Evolutionary conservation across 2,113 vertebrate genomes (phyloP).

Genomic region (Condylura cristata): DNA sequence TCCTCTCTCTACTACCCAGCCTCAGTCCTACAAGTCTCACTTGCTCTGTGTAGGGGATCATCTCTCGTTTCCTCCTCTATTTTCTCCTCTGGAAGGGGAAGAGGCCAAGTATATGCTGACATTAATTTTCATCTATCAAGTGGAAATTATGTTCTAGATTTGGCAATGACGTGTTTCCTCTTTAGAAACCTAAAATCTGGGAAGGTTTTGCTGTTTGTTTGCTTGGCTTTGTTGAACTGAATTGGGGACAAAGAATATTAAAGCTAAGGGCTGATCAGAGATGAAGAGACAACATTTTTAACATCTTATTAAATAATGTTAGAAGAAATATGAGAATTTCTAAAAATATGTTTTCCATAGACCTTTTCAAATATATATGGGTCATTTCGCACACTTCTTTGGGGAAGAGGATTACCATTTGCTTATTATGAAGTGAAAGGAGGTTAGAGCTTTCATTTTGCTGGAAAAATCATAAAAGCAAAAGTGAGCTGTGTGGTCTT

Average conservation of each 20-base stretch:
- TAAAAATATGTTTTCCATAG: background rate
- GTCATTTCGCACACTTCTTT: background rate
- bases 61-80: background rate
- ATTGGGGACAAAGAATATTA: background rate
- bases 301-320: background rate
- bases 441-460: background rate
- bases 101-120: background rate
- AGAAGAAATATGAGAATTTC: background rate
- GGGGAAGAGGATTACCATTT: background rate
- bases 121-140: background rate
- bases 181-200: background rate
- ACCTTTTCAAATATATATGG: background rate
- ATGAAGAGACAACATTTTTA: background rate
- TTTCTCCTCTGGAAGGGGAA: background rate
- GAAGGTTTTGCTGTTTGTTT: background rate
- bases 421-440: background rate
- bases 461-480: background rate
- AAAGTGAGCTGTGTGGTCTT: background rate
- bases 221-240: background rate
- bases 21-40: background rate
- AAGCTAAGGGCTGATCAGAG: background rate
- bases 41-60: background rate
- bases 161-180: background rate
- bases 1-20: background rate
- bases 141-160: background rate